Evolutionary conservation across 2,888 invertebrate genomes (phyloP), one percentile per base, ranked within the genome.

Genomic region (Lycaena phlaeas): DNA sequence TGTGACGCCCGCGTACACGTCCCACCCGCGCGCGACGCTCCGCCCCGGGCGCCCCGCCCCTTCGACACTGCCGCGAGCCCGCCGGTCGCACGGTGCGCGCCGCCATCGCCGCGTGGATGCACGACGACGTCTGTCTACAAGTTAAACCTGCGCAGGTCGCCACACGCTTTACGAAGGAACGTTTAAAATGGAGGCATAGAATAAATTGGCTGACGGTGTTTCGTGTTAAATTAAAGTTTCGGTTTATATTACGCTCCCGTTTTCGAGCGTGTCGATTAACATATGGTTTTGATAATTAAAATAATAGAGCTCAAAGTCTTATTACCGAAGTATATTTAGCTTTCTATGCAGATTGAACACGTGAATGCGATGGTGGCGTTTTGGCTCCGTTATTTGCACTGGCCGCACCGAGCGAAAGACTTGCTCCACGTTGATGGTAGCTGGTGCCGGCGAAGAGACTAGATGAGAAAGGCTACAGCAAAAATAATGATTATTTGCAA

Each of bases 1-100:
- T 76, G 78, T 84, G 81, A 82, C 85, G 62, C 49, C 56, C 65
- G 61, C n/a, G n/a, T n/a, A n/a, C 36, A 53, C 55, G 52, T 49
- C 42, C 44, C 46, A 40, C 22, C 26, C 36, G n/a, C 63, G 60
- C 46, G 31, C 38, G 31, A 53, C 55, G 52, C 49, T 41, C 44
- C 46, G 41, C 22, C 26, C 36, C 41, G 39, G n/a, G n/a, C n/a
- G n/a, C n/a, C n/a, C n/a, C n/a, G n/a, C n/a, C n/a, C n/a, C n/a
- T n/a, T n/a, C n/a, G n/a, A n/a, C n/a, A n/a, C n/a, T 41, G 46
- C 38, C 49, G 41, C 54, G 36, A 40, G 39, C 41, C n/a, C n/a
- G 50, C 45, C 37, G 44, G 44, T 43, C 38, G 18, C n/a, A n/a
- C n/a, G n/a, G n/a, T n/a, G n/a, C n/a, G n/a, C n/a, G n/a, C n/a